These are phyloP conservation scores for Bursaphelenchus mucronatus DNA, from an alignment of 1,140 invertebrate genomes.

Conservation along the genomic window DNA sequence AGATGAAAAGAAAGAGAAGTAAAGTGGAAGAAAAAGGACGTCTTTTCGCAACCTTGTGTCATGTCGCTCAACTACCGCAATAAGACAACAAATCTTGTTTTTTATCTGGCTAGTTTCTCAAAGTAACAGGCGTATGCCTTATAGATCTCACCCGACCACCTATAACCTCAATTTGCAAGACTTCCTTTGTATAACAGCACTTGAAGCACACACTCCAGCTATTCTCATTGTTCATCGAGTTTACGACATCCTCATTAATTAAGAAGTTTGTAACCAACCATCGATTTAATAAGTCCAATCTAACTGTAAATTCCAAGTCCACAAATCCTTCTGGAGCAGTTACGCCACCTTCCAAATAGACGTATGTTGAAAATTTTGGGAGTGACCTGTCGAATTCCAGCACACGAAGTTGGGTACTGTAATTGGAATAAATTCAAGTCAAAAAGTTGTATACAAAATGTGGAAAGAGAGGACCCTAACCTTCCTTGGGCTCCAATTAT, in stretches of 20 bases:
- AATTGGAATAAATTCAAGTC: conserved; percentile 2
- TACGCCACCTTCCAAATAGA: neutral
- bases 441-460: neutral
- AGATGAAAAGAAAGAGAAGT: neutral
- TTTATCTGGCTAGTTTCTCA: too few species aligned
- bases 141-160: too few species aligned
- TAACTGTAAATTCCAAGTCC: conserved; percentile 29
- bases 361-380: conserved; percentile 37
- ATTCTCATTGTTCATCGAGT: conserved; percentile 21
- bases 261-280: conserved; percentile 32
- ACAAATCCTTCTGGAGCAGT: conserved; percentile 32
- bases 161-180: conserved; percentile 11
- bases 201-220: conserved; percentile 1
- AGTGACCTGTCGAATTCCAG: conserved; percentile 42
- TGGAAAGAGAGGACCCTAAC: neutral
- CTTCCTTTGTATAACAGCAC: conserved; percentile 18
- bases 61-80: too few species aligned
- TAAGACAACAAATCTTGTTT: too few species aligned
- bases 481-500: conserved; percentile 19
- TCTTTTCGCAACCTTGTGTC: conserved; percentile 2
- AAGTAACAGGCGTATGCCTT: too few species aligned
- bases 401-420: conserved; percentile 40
- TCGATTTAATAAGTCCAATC: conserved; percentile 19
- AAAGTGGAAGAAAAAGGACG: conserved; percentile 3
- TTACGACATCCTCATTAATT: conserved; percentile 21